phyloP scores from a whole-genome alignment of 1,140 invertebrate species.

The Drosophila nebulosa region DNA sequence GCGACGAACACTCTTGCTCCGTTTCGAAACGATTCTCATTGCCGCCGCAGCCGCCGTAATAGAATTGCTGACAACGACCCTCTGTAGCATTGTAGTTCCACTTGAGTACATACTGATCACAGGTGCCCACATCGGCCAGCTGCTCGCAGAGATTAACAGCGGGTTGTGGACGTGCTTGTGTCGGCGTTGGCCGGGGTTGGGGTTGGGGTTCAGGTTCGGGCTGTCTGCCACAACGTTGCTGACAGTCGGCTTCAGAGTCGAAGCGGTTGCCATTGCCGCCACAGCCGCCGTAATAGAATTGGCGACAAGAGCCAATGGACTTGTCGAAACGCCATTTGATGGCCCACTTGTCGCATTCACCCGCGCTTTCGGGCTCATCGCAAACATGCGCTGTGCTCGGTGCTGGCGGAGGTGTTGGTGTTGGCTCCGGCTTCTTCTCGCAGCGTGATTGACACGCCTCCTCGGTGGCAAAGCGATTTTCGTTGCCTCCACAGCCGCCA shows the following conservation, averaged over 20 bases:
- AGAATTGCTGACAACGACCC: slow-evolving; percentile 87
- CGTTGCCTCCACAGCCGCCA: slow-evolving; percentile 90
- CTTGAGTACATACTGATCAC: slow-evolving; percentile 87
- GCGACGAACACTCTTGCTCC: slow-evolving; percentile 86
- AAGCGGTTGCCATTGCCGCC: slow-evolving; percentile 92
- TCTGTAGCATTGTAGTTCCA: slow-evolving; percentile 92
- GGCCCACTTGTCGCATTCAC: slow-evolving; percentile 36
- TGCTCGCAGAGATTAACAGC: slow-evolving; percentile 84
- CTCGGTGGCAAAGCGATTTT: slow-evolving; percentile 89
- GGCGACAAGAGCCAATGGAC: slow-evolving; percentile 84
- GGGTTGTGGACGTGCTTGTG: slow-evolving; percentile 21
- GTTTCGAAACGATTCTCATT: slow-evolving; percentile 90
- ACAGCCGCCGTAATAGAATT: slow-evolving; percentile 92
- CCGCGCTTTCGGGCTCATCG: slow-evolving; percentile 26
- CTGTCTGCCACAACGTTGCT: slow-evolving; percentile 82
- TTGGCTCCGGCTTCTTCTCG: slow-evolving; percentile 68
- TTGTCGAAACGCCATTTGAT: slow-evolving; percentile 91
- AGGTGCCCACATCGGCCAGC: slow-evolving; percentile 88
- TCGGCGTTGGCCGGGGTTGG: slow-evolving; percentile 5
- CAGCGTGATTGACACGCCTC: slow-evolving; percentile 86
- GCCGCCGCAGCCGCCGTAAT: slow-evolving; percentile 91
- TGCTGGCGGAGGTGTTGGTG: slow-evolving; percentile 45
- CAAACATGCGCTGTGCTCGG: slow-evolving; percentile 39
- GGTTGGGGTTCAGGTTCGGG: slow-evolving; percentile 34
- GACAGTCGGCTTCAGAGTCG: slow-evolving; percentile 84